Evolutionary conservation across 64 coral and sea anemone genomes (phyloP), one percentile per base, ranked within the genome.

Genomic region (Hydrozoanthus tunicans): DNA sequence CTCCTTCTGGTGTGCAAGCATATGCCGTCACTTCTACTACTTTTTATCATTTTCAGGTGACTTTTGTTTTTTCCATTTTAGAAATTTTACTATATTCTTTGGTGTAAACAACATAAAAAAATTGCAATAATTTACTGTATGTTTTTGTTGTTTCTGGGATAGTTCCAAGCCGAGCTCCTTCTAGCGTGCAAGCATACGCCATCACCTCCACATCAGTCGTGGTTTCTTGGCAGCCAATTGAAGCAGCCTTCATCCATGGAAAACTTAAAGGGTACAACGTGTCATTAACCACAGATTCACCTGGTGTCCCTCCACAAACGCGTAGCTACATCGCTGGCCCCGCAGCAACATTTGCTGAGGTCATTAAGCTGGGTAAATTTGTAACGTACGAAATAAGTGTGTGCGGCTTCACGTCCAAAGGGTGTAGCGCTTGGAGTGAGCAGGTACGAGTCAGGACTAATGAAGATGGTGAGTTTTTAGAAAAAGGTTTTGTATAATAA

Each of bases 381-480:
- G 58, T 55, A 23, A 20, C 1, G 69, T 90, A 90, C 59, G 14
- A 77, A 7, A 77, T 76, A 62, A 51, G 86, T 3, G 71, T 77
- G 23, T 90, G 86, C 51, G 86, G 70, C 32, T 90, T 90, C 32
- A 90, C 86, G 6, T 77, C 71, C 0, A 90, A 90, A 56, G 86
- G 86, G 9, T 90, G 86, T 7, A 89, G 93, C 10, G 54, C 66
- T 6, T n/a, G 60, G 3, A 43, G 86, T 55, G 8, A 86, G 7
- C 8, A 78, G 4, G 3, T 64, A 2, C 17, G 6, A 24, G 9
- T 94, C 12, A 51, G 9, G 32, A 94, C 93, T 23, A 65, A 77
- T 0, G 93, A 94, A 69, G 93, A 94, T 56, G 89, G 93, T 94
- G 72, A 56, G 93, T 9, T 52, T 1, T 43, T 0, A 2, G 2